A percentile compares a stretch with the other conserved stretches of the same genome.
phyloP scores from a whole-genome alignment of 2,888 invertebrate genomes.

The Amphipoea oculea region DNA sequence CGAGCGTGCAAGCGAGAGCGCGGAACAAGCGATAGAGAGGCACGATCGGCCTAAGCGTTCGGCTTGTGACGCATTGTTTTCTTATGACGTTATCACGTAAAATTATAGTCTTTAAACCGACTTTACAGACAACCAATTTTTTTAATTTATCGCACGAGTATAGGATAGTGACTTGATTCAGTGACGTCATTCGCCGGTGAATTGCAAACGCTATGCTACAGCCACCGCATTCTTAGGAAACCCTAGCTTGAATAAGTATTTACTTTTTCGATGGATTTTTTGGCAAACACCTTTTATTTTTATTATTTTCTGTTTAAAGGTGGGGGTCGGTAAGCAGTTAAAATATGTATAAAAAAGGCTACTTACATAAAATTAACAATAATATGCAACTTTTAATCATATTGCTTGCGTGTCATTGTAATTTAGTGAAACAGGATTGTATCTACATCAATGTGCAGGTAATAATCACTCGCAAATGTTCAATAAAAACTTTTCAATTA shows the following conservation, averaged over 20 bases:
- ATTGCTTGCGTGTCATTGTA: background rate
- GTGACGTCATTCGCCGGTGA: background rate
- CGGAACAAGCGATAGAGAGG: too few species aligned
- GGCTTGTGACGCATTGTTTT: too few species aligned
- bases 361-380: slow-evolving; percentile 41
- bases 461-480: background rate
- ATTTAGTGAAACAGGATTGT: background rate
- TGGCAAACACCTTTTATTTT: background rate
- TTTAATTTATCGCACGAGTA: background rate
- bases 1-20: too few species aligned
- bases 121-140: background rate
- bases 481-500: slow-evolving; percentile 17
- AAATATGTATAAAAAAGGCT: background rate
- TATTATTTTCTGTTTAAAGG: background rate
- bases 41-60: too few species aligned
- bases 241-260: background rate
- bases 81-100: too few species aligned
- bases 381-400: slow-evolving; percentile 31
- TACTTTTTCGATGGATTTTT: background rate
- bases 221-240: background rate
- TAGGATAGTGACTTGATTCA: too few species aligned
- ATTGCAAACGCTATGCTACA: background rate
- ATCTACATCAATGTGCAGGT: background rate
- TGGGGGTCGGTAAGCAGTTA: background rate
- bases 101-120: too few species aligned